Conservation (phyloP, 2,888 invertebrate species). For the Agapetus fuscipes region DNA sequence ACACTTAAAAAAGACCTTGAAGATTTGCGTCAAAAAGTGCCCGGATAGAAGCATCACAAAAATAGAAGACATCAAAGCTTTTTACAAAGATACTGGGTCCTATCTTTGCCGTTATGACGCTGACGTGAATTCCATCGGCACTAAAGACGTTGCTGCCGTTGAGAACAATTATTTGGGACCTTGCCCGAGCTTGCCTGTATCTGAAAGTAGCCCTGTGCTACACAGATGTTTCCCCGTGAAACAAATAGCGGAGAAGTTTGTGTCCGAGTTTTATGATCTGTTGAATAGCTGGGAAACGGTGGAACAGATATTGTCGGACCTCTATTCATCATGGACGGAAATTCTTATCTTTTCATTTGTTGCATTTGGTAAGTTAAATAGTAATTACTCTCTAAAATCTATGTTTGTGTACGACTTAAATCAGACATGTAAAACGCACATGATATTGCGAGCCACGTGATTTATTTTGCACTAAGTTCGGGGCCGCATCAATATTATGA, state of each 20-base stretch:
- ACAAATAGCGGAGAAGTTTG: slow-evolving; percentile 52
- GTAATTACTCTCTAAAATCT: too few relatives aligned
- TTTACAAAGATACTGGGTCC: slow-evolving; percentile 62
- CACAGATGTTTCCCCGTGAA: slow-evolving; percentile 82
- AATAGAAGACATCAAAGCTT: slow-evolving; percentile 59
- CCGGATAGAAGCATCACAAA: slow-evolving; percentile 57
- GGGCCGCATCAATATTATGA: too few relatives aligned
- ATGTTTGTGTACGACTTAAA: too few relatives aligned
- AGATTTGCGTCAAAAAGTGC: slow-evolving; percentile 85
- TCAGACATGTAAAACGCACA: too few relatives aligned
- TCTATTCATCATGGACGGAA: slow-evolving; percentile 81
- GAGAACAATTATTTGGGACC: slow-evolving; percentile 53
- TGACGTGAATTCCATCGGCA: slow-evolving; percentile 37
- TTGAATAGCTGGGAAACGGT: slow-evolving; percentile 83
- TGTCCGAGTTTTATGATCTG: slow-evolving; percentile 65
- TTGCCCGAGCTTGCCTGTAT: slow-evolving; percentile 71
- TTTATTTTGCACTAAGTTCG: too few relatives aligned
- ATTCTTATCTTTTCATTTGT: slow-evolving; percentile 72
- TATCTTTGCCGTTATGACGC: slow-evolving; percentile 69
- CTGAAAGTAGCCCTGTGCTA: slow-evolving; percentile 66
- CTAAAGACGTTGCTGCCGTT: neutral
- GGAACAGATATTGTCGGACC: slow-evolving; percentile 79
- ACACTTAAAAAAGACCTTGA: slow-evolving; percentile 65
- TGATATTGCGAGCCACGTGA: too few relatives aligned
- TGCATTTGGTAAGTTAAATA: slow-evolving; percentile 62